Evolutionary conservation across 2,113 vertebrate species (phyloP).

Genomic region (Diglossa brunneiventris): DNA sequence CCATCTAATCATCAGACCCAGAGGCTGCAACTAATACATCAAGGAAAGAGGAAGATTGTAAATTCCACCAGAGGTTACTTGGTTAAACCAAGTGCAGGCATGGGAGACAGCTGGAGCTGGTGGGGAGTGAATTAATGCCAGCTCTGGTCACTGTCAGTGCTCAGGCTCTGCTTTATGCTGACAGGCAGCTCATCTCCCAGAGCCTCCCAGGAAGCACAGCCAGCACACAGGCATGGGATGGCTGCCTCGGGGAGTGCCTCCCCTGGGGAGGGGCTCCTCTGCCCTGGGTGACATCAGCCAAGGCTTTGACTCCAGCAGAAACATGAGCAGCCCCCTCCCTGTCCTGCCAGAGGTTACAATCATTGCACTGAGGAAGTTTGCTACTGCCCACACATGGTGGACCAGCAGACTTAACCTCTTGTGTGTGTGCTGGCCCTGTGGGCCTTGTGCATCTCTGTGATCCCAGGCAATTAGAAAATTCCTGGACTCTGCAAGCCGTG

Average conservation of each 20-base stretch:
- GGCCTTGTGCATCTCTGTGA: not conserved
- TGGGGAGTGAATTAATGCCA: not conserved
- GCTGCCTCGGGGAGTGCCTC: not conserved
- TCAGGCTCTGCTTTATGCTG: not conserved
- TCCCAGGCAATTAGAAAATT: not conserved
- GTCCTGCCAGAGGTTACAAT: not conserved
- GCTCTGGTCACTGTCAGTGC: not conserved
- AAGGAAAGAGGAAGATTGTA: not conserved
- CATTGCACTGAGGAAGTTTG: not conserved
- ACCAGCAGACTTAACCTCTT: not conserved
- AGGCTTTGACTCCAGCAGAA: not conserved
- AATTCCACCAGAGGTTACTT: conserved; percentile 20
- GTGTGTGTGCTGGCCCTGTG: rapidly evolving
- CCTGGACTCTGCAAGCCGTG: not conserved
- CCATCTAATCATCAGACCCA: not conserved
- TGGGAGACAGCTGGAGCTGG: not conserved
- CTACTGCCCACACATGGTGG: not conserved
- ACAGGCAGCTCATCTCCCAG: not conserved
- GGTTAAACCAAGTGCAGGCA: conserved; percentile 28
- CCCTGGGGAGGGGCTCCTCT: not conserved
- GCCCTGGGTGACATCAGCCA: not conserved
- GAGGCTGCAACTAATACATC: conserved; percentile 13
- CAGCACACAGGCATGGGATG: not conserved
- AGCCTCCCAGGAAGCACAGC: not conserved
- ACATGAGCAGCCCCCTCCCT: not conserved